These are phyloP conservation scores for Neopelma chrysocephalum DNA, from an alignment of 2,797 vertebrate species.

Conservation along the genomic window DNA sequence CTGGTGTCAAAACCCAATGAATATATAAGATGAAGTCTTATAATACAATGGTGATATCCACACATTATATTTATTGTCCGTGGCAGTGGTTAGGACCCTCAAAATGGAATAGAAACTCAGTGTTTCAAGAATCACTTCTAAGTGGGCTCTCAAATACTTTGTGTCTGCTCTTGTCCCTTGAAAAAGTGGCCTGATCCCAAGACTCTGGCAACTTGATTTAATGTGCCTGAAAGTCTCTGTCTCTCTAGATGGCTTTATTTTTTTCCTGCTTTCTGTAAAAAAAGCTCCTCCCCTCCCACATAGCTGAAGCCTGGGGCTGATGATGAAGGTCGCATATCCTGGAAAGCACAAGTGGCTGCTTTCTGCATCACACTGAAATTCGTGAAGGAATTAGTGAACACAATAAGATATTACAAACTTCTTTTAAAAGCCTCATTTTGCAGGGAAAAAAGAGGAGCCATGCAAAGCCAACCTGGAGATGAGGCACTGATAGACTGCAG, in stretches of 20 bases:
- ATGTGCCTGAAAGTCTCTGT: not conserved
- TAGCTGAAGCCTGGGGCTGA: not conserved
- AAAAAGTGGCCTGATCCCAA: not conserved
- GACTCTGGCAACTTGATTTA: not conserved
- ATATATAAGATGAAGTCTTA: not conserved
- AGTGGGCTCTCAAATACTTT: not conserved
- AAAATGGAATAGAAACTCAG: not conserved
- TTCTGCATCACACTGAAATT: not conserved
- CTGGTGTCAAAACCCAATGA: not conserved
- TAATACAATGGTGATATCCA: not conserved
- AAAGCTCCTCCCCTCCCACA: rapidly evolving
- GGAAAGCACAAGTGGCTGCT: not conserved
- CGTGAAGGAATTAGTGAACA: not conserved
- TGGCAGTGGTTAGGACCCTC: not conserved
- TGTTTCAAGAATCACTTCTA: not conserved
- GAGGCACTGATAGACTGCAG: not conserved
- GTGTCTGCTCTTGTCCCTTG: not conserved
- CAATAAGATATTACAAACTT: not conserved
- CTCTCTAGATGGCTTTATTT: not conserved
- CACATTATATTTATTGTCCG: not conserved
- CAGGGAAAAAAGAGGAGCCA: not conserved
- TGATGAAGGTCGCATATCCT: not conserved
- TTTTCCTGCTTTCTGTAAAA: not conserved
- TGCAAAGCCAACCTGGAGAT: not conserved
- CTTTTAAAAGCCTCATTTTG: not conserved